These are phyloP conservation scores for Circaetus gallicus DNA, from an alignment of 2,113 vertebrate genomes.

Conservation along the genomic window DNA sequence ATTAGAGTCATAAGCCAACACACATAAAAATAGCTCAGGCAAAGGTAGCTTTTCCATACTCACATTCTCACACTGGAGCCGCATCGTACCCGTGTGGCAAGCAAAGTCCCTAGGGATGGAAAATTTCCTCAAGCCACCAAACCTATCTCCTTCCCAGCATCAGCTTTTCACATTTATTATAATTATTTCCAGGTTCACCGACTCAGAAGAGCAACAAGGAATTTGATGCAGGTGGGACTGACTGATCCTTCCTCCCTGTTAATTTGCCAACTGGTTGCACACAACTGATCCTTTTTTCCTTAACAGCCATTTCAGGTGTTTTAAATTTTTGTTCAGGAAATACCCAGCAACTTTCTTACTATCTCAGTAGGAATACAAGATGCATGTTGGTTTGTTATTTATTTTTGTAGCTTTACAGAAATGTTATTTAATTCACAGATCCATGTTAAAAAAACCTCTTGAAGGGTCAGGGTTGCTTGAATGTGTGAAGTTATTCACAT, in stretches of 20 bases:
- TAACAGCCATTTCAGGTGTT: not conserved
- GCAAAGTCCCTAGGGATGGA: accelerated
- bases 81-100: accelerated
- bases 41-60: not conserved
- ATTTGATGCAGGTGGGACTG: accelerated
- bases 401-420: not conserved
- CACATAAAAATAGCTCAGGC: not conserved
- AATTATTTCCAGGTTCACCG: not conserved
- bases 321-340: not conserved
- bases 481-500: not conserved
- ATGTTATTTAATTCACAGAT: not conserved
- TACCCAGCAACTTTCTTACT: not conserved
- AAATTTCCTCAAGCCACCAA: not conserved
- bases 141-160: not conserved
- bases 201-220: not conserved
- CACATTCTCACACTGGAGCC: accelerated
- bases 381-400: not conserved
- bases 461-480: not conserved
- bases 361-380: accelerated
- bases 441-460: not conserved
- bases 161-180: not conserved
- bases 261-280: not conserved
- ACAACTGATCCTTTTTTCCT: not conserved
- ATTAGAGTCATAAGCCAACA: not conserved
- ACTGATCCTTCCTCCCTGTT: not conserved